These are phyloP conservation scores for Formicarius rufipectus DNA, from an alignment of 2,113 vertebrate genomes.

Conservation along the genomic window DNA sequence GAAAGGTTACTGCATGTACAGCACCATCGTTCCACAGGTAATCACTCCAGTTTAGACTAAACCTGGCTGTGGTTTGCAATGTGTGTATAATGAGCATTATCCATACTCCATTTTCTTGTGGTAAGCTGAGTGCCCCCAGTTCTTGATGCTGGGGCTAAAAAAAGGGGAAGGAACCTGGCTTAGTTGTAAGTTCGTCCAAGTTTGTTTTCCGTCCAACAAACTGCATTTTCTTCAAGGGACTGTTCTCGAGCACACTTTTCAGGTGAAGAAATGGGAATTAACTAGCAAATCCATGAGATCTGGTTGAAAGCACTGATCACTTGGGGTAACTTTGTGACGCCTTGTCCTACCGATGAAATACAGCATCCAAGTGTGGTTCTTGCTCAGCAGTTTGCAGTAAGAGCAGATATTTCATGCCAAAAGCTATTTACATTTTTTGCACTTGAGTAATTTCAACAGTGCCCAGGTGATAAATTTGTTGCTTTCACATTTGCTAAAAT, in stretches of 20 bases:
- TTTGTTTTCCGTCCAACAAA: background rate
- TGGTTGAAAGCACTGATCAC: background rate
- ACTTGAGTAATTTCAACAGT: background rate
- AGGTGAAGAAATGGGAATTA: background rate
- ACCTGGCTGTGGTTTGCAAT: background rate
- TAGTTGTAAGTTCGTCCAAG: background rate
- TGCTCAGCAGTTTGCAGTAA: background rate
- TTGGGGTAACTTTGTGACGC: background rate
- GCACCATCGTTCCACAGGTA: background rate
- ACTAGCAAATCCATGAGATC: background rate
- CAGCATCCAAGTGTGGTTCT: background rate
- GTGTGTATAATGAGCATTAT: background rate
- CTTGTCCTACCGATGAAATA: background rate
- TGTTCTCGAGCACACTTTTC: background rate
- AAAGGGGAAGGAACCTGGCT: accelerated
- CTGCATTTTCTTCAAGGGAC: background rate
- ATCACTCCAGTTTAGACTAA: background rate
- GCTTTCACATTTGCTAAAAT: background rate
- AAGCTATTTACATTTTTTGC: background rate
- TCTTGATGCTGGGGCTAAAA: background rate
- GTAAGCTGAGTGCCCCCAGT: background rate
- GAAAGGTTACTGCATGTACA: background rate
- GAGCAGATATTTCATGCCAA: background rate
- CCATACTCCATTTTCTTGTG: accelerated
- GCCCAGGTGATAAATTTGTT: background rate